Conservation (phyloP, 2,888 invertebrate genomes). For the Folsomia manolachei region DNA sequence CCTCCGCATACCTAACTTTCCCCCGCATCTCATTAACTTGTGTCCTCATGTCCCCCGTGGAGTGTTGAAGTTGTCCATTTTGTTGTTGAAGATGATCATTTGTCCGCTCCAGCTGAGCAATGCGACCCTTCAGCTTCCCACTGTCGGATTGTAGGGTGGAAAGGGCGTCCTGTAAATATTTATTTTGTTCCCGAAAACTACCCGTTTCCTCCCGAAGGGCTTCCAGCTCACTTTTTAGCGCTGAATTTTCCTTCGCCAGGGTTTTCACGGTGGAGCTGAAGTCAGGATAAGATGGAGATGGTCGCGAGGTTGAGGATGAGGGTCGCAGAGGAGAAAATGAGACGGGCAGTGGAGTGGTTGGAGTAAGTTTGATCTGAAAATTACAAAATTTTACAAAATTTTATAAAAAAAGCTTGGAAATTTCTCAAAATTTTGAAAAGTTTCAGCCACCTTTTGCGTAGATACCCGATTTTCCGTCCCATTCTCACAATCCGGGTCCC, state of each 20-base stretch:
- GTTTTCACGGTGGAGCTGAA: neutral
- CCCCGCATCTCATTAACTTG: conserved; percentile 26
- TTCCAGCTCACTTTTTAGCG: neutral
- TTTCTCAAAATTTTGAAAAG: neutral
- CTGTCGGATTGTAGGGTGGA: conserved; percentile 21
- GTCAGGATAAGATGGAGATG: neutral
- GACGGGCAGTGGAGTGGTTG: no score
- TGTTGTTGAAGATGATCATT: conserved; percentile 41
- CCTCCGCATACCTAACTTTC: conserved; percentile 27
- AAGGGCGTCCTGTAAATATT: conserved; percentile 13
- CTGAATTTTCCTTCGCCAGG: neutral
- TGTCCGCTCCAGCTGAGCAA: conserved; percentile 32
- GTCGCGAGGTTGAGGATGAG: neutral
- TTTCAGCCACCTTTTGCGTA: neutral
- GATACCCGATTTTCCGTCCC: neutral
- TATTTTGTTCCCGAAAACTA: conserved; percentile 7
- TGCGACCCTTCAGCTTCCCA: conserved; percentile 27
- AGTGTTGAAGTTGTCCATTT: conserved; percentile 41
- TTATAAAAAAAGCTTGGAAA: neutral
- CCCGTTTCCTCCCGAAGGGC: neutral
- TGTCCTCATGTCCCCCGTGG: conserved; percentile 29
- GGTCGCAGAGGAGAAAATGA: no score
- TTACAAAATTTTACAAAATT: no score
- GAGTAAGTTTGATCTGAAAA: neutral
- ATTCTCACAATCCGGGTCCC: neutral